phyloP scores from a whole-genome alignment of 2,113 vertebrate species.

The Carassius gibelio region DNA sequence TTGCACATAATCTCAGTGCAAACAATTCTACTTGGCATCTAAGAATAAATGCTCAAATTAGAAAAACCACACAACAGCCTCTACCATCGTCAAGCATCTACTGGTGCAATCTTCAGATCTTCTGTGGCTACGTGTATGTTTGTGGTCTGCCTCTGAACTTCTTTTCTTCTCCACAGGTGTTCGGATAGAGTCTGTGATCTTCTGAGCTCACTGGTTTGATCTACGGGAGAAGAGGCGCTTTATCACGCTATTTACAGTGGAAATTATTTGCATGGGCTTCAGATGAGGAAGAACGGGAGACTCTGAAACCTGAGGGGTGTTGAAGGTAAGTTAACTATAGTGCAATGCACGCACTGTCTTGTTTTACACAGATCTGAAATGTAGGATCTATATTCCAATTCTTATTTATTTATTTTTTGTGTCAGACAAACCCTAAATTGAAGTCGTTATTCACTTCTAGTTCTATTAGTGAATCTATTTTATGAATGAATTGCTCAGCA shows the following conservation, averaged over 20 bases:
- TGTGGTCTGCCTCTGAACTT: slow-evolving; percentile 15
- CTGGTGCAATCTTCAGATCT: not conserved
- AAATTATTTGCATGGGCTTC: slow-evolving; percentile 52
- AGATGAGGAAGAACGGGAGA: slow-evolving; percentile 56
- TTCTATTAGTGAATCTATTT: not conserved
- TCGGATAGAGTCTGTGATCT: slow-evolving; percentile 13
- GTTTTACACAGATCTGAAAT: not conserved
- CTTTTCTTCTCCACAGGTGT: slow-evolving; percentile 42
- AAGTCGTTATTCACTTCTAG: not conserved
- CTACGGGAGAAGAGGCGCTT: slow-evolving; percentile 24
- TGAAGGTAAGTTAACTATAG: slow-evolving; percentile 56
- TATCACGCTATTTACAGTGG: not conserved
- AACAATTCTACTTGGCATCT: not conserved
- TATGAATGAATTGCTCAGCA: not conserved
- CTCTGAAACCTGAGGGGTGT: slow-evolving; percentile 63
- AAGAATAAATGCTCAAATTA: not conserved
- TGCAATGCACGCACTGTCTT: not conserved
- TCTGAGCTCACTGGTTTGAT: slow-evolving; percentile 40
- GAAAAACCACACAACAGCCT: not conserved
- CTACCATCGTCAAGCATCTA: not conserved
- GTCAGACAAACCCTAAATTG: not conserved
- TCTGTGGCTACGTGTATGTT: not conserved
- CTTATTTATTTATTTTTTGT: not conserved
- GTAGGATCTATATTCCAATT: not conserved
- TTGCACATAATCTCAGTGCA: not conserved